Evolutionary conservation across 2,888 invertebrate species (phyloP).

Genomic region (Druceiella hillmani): DNA sequence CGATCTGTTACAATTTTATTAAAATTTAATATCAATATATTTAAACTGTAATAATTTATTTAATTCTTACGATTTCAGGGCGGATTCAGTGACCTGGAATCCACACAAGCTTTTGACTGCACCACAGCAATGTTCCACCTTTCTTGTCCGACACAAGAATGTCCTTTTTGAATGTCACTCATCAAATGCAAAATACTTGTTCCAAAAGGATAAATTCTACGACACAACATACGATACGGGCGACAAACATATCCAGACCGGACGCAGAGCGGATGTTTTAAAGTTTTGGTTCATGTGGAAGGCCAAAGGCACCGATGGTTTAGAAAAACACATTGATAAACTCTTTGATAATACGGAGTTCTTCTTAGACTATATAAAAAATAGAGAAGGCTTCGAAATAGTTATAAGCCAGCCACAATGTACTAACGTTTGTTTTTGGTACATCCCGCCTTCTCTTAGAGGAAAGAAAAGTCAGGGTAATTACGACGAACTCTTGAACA

Average conservation of each 20-base stretch:
- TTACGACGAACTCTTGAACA: conserved; percentile 62
- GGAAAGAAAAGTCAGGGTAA: conserved; percentile 48
- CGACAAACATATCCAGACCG: conserved; percentile 94
- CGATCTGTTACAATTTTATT: too few relatives aligned
- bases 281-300: conserved; percentile 99
- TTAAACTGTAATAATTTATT: too few relatives aligned
- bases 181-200: conserved; percentile 75
- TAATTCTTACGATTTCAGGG: conserved; percentile 54
- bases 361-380: conserved; percentile 61
- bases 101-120: conserved; percentile 88
- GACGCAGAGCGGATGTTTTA: conserved; percentile 88
- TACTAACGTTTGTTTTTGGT: conserved; percentile 97
- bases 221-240: conserved; percentile 78
- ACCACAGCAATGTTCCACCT: conserved; percentile 87
- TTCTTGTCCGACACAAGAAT: conserved; percentile 66
- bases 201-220: conserved; percentile 89
- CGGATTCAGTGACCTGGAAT: conserved; percentile 93
- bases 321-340: conserved; percentile 72
- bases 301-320: conserved; percentile 78
- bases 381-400: conserved; percentile 66
- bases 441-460: conserved; percentile 72
- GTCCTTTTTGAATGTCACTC: conserved; percentile 71
- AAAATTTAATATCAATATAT: too few relatives aligned
- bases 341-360: conserved; percentile 70
- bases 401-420: conserved; percentile 80